Base-by-base conservation (phyloP, 2,113 vertebrate species). In the Manacus vitellinus region DNA sequence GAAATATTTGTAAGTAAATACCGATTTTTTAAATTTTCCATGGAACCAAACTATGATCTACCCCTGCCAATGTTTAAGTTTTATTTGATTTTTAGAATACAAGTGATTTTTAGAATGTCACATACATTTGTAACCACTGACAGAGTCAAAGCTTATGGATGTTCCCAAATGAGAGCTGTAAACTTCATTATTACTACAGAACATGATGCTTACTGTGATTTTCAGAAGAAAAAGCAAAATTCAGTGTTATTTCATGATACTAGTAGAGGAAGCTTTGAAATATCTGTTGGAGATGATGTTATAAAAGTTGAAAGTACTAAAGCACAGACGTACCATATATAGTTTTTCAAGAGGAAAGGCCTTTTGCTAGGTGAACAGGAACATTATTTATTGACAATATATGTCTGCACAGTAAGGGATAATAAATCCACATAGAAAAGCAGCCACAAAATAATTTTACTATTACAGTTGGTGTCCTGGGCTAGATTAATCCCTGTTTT, bases 371-470 rank as follows among this genome's bases (percentile, higher is more conserved):
- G 65, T 88, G 73, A 95, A 91, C 71, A 86, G 61, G 70, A 44
- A 74, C 30, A 31, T 94, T 85, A 82, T 96, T 97, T 95, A 80
- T 86, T 87, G 67, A 81, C 35, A 35, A 41, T 92, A n/a, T 66
- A 70, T 8, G 3, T 85, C 70, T 89, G 66, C 81, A 85, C 47
- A 61, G 88, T 68, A 66, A 85, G 74, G 70, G 16, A 79, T 93
- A 94, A 95, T 95, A 97, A 95, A 93, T 96, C 76, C 41, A 76
- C 43, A 21, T 68, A 87, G 89, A 91, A 95, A 79, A 93, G 59
- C 72, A 85, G 41, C 39, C 62, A 86, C 83, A 96, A 92, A 92
- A 76, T 75, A 89, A 95, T 95, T 88, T 89, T 84, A 85, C 62
- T 89, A 8, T 86, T 92, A 24, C 56, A 74, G 73, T 79, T 88